Base-by-base conservation (phyloP, 2,888 invertebrate species). In the Ophion slaviceki region DNA sequence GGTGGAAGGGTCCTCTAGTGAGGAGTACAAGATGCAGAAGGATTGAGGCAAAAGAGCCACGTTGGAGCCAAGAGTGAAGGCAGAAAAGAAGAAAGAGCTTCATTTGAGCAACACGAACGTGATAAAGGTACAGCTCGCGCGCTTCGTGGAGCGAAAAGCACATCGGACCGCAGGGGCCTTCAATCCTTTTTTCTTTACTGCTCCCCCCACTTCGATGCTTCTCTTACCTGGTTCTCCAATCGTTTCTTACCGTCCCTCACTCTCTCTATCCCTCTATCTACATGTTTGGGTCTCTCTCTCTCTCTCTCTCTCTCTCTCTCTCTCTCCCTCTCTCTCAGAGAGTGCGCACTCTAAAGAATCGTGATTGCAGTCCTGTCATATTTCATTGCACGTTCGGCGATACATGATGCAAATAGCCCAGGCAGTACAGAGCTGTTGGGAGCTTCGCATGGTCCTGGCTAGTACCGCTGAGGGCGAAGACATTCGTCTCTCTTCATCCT, bases 301-400 rank as follows among this genome's bases (percentile, higher is more conserved):
- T 72, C 28, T 47, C 64, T 47, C 28, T 14, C 24, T 24, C n/a
- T 59, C 47, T 45, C 57, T 45, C 67, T 72, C 67, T 72, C 28
- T 47, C 64, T 47, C 28, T 14, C 24, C 36, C n/a, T 59, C 47
- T 45, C 57, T 45, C 67, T 67, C 53, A 24, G 53, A 70, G 70
- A 75, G 74, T 81, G 82, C 66, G 67, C 83, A 80, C 86, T 83
- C 80, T 75, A 83, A 83, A 86, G 90, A 89, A 91, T 90, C 91
- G 87, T 92, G 92, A 92, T 92, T 92, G 91, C 91, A 91, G 90
- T 85, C 90, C 91, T 91, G 91, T 90, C 92, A 91, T 92, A 90
- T 91, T 91, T 92, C 90, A 92, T 91, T 89, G 91, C 91, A 89
- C 90, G 90, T 88, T 89, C 86, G 89, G 85, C 87, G 85, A 87